Base-by-base conservation (phyloP, 2,797 vertebrate species). In the Leptatherina wallacei region DNA sequence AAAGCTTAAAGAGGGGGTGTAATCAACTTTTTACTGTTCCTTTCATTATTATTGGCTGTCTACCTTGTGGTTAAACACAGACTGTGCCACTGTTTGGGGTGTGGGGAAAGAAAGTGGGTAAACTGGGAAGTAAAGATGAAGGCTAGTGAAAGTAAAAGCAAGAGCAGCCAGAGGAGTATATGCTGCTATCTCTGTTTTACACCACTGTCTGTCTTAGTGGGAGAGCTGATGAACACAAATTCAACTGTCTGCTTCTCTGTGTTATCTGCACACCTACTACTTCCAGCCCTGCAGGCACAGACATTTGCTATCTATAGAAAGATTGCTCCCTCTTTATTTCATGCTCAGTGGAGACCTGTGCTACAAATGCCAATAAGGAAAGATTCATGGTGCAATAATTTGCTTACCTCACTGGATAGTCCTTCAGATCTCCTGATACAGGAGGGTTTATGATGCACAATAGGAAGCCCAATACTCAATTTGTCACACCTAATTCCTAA, bases 211-310 rank as follows among this genome's bases (percentile, higher is more conserved):
- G 63, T 69, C 78, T 73, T 69, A 57, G 83, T 71, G 61, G 81
- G 84, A 71, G 60, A 60, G 67, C 84, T 59, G 77, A 80, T 85
- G 76, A 87, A 89, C 73, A 65, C 85, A 85, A 30, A 75, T 80
- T 69, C 71, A 54, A 59, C 71, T 58, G 56, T 78, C 81, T 83
- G 35, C 78, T 55, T 73, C 38, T 65, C 62, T 62, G 38, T 22
- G 51, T 76, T 82, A 80, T 69, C 60, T 65, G 65, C 80, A 81
- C 85, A 82, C 81, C 80, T 73, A 55, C 72, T 61, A 24, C 75
- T 62, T 80, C 52, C 72, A 70, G 54, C 74, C 82, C 87, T 55
- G 66, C 75, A 72, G 83, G 81, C 83, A 75, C 78, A 84, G 73
- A 82, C 82, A 24, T 61, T 71, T 56, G 29, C 80, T 73, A 69